Conservation (phyloP, 2,888 invertebrate species). For the Lepidonotus clava region DNA sequence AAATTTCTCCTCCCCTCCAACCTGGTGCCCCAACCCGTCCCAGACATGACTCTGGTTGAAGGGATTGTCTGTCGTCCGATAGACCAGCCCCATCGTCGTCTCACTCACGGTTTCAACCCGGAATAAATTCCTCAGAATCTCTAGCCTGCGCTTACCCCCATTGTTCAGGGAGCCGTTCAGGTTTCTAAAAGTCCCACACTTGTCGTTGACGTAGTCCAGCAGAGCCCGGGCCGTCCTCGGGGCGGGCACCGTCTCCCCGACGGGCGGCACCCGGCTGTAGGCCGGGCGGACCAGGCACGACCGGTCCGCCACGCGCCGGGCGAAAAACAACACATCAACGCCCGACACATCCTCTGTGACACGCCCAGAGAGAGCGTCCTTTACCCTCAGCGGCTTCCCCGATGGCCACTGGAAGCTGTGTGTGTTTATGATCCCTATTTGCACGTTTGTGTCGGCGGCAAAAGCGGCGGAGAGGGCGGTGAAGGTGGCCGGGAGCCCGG, state of each 20-base stretch:
- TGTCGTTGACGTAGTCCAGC: slow-evolving; percentile 68
- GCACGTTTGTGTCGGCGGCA: too few relatives aligned
- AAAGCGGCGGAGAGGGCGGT: too few relatives aligned
- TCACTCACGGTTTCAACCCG: slow-evolving; percentile 65
- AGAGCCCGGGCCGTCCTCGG: background rate
- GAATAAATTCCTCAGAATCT: slow-evolving; percentile 71
- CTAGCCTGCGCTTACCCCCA: slow-evolving; percentile 70
- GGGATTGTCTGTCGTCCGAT: slow-evolving; percentile 20
- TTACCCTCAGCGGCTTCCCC: background rate
- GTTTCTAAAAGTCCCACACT: slow-evolving; percentile 69
- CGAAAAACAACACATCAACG: background rate
- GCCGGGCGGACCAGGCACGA: background rate
- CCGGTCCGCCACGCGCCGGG: background rate
- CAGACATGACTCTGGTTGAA: slow-evolving; percentile 38
- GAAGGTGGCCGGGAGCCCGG: background rate
- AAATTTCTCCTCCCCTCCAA: too few relatives aligned
- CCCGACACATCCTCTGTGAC: background rate
- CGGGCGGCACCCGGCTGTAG: background rate
- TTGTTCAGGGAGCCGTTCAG: slow-evolving; percentile 66
- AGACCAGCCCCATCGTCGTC: slow-evolving; percentile 62
- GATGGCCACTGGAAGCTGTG: background rate
- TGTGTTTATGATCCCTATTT: background rate
- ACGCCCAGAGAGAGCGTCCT: background rate
- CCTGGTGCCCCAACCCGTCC: too few relatives aligned
- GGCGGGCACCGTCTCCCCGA: background rate